Evolutionary conservation across 2,888 invertebrate genomes (phyloP), one percentile per base, ranked within the genome.

Genomic region (Drosophila helvetica): DNA sequence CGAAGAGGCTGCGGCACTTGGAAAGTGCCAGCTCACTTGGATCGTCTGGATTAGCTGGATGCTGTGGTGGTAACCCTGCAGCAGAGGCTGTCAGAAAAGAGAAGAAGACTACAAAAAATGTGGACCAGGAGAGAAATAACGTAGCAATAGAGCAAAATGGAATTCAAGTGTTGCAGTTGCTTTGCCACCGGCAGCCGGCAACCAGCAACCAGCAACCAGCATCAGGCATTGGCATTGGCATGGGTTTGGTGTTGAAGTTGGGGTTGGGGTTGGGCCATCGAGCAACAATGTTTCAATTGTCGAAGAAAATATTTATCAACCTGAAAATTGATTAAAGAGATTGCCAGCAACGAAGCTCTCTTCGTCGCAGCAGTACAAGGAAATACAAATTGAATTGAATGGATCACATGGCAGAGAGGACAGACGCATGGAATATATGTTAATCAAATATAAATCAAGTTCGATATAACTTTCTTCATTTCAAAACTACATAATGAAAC

Each of bases 1-100:
- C 54, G 57, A 83, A 81, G 71, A 73, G 74, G 51, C 76, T 63
- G 70, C 77, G 68, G 59, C 79, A 71, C 82, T 74, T 33, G 55
- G 50, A 74, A 81, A 85, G 67, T 76, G 70, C 45, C 64, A 74
- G 64, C 66, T 75, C 80, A 80, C 71, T 76, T 51, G 64, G 71
- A 61, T 71, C 47, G 71, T 51, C 54, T 70, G 71, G 70, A 69
- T 69, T 69, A 69, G 70, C 69, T 60, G 70, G 71, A 52, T 71
- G 52, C 62, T 71, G 71, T 62, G 71, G 71, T 56, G 52, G 47
- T 17, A 42, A 25, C 22, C 33, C 42, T 33, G 57, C 47, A 22
- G n/a, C 25, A 17, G 19, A 27, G 22, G 18, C 33, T 42, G 22
- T 25, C 27, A 33, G 19, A 43, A 19, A 27, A 51, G n/a, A 52